phyloP scores from a whole-genome alignment of 2,113 vertebrate species.

The Orycteropus afer region DNA sequence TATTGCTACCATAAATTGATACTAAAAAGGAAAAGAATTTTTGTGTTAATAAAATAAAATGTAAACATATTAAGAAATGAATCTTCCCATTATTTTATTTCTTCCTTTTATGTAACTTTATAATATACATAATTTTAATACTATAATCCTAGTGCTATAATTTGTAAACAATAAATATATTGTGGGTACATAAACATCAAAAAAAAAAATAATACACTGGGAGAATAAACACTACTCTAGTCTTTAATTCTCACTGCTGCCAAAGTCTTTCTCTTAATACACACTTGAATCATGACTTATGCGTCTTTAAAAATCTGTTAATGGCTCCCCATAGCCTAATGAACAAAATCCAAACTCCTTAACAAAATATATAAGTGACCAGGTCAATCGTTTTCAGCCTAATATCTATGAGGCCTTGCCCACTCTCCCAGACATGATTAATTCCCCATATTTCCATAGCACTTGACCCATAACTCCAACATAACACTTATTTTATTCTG shows the following conservation, averaged over 20 bases:
- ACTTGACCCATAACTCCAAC: constrained; percentile 46
- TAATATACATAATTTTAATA: neutral
- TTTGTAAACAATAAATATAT: constrained; percentile 38
- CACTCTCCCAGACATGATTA: neutral
- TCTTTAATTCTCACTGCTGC: constrained; percentile 63
- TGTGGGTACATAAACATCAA: neutral
- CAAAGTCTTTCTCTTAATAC: constrained; percentile 64
- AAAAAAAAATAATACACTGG: neutral
- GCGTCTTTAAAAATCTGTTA: constrained; percentile 71
- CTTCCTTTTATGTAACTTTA: neutral
- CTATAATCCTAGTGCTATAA: neutral
- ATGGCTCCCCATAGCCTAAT: constrained; percentile 68
- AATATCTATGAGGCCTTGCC: constrained; percentile 26
- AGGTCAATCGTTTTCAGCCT: constrained; percentile 59
- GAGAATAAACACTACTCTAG: constrained; percentile 20
- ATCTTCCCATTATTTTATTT: constrained; percentile 30
- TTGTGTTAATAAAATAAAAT: constrained; percentile 15
- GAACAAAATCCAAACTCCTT: constrained; percentile 63
- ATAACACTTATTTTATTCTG: neutral
- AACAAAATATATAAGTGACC: constrained; percentile 58
- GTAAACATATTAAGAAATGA: neutral
- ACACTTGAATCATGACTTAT: constrained; percentile 50
- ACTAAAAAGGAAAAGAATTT: neutral
- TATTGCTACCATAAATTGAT: constrained; percentile 28
- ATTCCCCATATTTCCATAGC: constrained; percentile 48